These are phyloP conservation scores for Pseudoips prasinana DNA, from an alignment of 2,888 invertebrate genomes.

Conservation along the genomic window DNA sequence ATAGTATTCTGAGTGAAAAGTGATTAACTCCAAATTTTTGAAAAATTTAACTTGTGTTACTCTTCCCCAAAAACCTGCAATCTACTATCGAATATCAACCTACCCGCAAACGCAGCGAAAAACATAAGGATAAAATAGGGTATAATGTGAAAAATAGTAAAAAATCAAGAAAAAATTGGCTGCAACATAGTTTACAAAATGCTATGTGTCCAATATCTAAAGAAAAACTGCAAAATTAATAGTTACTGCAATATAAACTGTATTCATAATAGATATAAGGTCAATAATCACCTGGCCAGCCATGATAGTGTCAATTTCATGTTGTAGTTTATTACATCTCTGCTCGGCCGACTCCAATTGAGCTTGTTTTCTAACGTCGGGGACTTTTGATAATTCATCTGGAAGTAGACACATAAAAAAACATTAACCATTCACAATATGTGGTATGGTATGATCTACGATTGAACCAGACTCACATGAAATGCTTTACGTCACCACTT, in stretches of 20 bases:
- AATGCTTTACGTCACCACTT: too few relatives aligned
- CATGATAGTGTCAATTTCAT: slow-evolving; percentile 67
- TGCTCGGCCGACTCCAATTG: slow-evolving; percentile 70
- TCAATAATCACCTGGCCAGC: slow-evolving; percentile 58
- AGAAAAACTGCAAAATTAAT: slow-evolving; percentile 16
- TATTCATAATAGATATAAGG: slow-evolving; percentile 10
- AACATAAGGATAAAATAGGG: slow-evolving; percentile 26
- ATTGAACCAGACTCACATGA: too few relatives aligned
- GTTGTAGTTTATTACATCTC: slow-evolving; percentile 63
- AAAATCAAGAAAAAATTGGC: slow-evolving; percentile 9
- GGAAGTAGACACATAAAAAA: slow-evolving; percentile 31
- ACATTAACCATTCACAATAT: too few relatives aligned
- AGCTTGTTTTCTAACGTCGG: slow-evolving; percentile 70
- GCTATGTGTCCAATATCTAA: slow-evolving; percentile 21
- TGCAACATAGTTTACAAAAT: slow-evolving; percentile 43
- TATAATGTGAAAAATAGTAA: slow-evolving; percentile 23
- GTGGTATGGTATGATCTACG: too few relatives aligned
- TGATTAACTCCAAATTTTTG: too few relatives aligned
- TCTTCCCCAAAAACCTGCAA: too few relatives aligned
- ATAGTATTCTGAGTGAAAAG: too few relatives aligned
- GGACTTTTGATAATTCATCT: slow-evolving; percentile 73
- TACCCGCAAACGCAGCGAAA: slow-evolving; percentile 29
- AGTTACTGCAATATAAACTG: slow-evolving; percentile 12
- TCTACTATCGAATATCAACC: too few relatives aligned
- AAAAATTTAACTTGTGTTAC: too few relatives aligned